phyloP scores from a whole-genome alignment of 2,113 vertebrate species.

The Erythrocercus mccallii region DNA sequence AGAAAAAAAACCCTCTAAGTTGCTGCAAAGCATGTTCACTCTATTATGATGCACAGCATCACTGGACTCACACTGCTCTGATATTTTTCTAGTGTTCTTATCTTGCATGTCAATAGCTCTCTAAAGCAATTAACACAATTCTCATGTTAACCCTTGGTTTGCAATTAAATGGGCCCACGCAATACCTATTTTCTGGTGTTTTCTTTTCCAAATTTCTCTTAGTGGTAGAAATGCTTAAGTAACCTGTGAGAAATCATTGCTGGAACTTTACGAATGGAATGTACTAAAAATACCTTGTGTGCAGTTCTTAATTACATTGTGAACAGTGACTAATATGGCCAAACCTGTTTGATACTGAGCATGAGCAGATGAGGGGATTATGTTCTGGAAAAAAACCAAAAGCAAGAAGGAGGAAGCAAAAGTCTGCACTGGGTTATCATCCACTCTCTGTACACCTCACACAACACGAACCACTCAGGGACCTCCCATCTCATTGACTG shows the following conservation, averaged over 20 bases:
- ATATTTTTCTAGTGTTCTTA: conserved; percentile 4
- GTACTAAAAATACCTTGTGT: conserved; percentile 70
- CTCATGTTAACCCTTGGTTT: neutral
- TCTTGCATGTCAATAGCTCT: neutral
- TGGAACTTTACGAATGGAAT: conserved; percentile 79
- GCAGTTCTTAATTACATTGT: conserved; percentile 8
- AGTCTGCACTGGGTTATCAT: conserved; percentile 65
- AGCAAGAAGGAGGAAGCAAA: conserved; percentile 47
- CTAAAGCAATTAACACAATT: conserved; percentile 37
- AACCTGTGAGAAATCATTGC: conserved; percentile 28
- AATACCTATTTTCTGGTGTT: neutral
- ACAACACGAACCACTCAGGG: conserved; percentile 30
- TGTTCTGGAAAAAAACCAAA: conserved; percentile 20
- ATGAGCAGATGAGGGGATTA: conserved; percentile 37
- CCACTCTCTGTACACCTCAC: conserved; percentile 70
- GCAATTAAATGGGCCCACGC: conserved; percentile 11
- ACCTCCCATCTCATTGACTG: conserved; percentile 22
- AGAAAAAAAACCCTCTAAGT: neutral
- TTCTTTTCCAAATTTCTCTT: neutral
- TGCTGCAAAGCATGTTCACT: neutral
- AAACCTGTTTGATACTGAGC: conserved; percentile 36
- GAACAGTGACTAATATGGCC: conserved; percentile 39
- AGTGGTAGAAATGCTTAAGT: conserved; percentile 40
- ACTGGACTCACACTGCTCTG: neutral
- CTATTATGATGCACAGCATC: conserved; percentile 31